Evolutionary conservation across 2,888 invertebrate species (phyloP), one percentile per base, ranked within the genome.

Genomic region (Silvanus unidentatus): DNA sequence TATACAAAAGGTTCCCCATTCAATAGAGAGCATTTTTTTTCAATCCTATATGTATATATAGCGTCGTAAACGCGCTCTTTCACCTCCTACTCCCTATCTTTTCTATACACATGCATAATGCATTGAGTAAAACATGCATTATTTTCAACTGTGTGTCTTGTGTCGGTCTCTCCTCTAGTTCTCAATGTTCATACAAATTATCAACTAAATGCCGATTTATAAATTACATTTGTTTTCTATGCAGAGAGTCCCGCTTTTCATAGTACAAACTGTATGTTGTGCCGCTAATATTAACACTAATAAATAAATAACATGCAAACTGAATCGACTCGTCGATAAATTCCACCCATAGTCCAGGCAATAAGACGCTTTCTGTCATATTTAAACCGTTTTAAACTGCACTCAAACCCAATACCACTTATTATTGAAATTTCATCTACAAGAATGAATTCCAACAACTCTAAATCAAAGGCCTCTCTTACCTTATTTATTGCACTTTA

Each of bases 171-270:
- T 32, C 22, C 8, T 22, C 22, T 22, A 22, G 4, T 5, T 32
- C n/a, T n/a, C 47, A 45, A 43, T 54, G 53, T 50, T 54, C 54
- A 52, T 53, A 57, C 57, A 57, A 57, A 57, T 57, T 57, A 57
- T 54, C 54, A 54, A 53, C 54, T 57, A 57, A 57, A 57, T 52
- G 53, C 53, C 50, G 52, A 54, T 57, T 57, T 54, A 57, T 54
- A 54, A 54, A 57, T 57, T 54, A 50, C 54, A 50, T 48, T 49
- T 48, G 53, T 50, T 54, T 53, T 50, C 54, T 48, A 50, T 53
- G 48, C 45, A 48, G n/a, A n/a, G n/a, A 37, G 48, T 46, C 44
- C 8, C n/a, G 32, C n/a, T 8, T 32, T 52, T 53, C 50, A 50
- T n/a, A 51, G 50, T 53, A 39, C 39, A 45, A 44, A 50, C 50